phyloP scores from a whole-genome alignment of 2,888 invertebrate species.

The Nomada fabriciana region DNA sequence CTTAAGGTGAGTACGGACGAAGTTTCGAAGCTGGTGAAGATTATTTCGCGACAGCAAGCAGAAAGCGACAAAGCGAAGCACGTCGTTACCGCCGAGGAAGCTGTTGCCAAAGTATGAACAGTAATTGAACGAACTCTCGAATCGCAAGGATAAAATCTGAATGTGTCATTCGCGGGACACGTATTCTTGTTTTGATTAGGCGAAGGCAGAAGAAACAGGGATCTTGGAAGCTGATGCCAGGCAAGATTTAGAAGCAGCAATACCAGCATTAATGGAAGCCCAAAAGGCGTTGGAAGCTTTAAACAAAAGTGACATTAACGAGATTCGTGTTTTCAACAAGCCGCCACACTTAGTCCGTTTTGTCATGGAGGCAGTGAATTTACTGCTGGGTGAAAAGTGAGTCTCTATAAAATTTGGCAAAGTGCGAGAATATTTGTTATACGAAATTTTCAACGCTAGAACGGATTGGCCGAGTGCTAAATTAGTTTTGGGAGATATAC shows the following conservation, averaged over 20 bases:
- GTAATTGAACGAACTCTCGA: neutral
- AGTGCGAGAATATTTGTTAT: neutral
- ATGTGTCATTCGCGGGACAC: too few species aligned
- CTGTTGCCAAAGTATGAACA: conserved; percentile 89
- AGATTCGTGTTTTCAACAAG: conserved; percentile 94
- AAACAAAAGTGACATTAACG: conserved; percentile 96
- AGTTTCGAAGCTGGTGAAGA: conserved; percentile 90
- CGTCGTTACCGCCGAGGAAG: conserved; percentile 93
- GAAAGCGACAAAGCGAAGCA: conserved; percentile 92
- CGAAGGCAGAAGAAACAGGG: conserved; percentile 93
- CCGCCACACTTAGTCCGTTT: conserved; percentile 94
- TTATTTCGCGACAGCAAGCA: conserved; percentile 91
- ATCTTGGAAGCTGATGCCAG: conserved; percentile 94
- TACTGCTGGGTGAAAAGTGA: conserved; percentile 93
- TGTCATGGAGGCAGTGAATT: conserved; percentile 96
- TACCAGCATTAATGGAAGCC: conserved; percentile 94
- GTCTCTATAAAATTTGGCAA: conserved; percentile 69
- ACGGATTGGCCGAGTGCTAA: conserved; percentile 95
- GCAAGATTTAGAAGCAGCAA: conserved; percentile 92
- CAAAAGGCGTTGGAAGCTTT: conserved; percentile 93
- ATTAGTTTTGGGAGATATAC: conserved; percentile 91
- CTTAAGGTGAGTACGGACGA: conserved; percentile 91
- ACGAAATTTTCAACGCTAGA: conserved; percentile 84
- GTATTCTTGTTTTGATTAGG: conserved; percentile 81
- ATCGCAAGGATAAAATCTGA: conserved; percentile 1